Evolutionary conservation across 1,140 invertebrate genomes (phyloP), one percentile per base, ranked within the genome.

Genomic region (Leptinotarsa defecta): DNA sequence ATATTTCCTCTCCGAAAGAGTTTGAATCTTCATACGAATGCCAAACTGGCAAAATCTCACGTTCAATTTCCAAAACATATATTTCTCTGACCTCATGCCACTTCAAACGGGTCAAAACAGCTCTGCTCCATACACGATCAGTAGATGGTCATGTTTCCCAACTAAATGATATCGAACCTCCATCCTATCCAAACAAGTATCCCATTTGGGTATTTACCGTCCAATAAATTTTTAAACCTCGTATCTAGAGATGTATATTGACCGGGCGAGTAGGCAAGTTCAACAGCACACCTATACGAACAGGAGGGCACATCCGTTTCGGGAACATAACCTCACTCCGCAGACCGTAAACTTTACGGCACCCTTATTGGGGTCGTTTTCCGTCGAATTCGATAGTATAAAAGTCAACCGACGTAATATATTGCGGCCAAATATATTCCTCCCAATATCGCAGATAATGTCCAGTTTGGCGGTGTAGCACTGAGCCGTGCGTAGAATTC

Each of bases 341-440:
- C 76, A 77, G 76, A 74, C 74, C 76, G 73, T 77, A 77, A 77
- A 77, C 15, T 77, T 74, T 74, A 74, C 72, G 69, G 73, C 76
- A 77, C 76, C 70, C 76, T 77, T 77, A 77, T 77, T 77, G 76
- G 64, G 76, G 65, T 62, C 73, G 69, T 77, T 77, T 74, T 74
- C 76, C 73, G 65, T 74, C 76, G 73, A 72, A 77, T 77, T 63
- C 76, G 73, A 77, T 77, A 77, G 68, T 74, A 77, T 77, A 77
- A 77, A 77, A 77, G 76, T 77, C 76, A 77, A 77, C 73, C 43
- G 65, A 65, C 68, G 67, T 74, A 74, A 77, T 77, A 77, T 77
- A 77, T 77, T 74, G 70, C 27, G 64, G 61, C 49, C 19, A 72
- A 74, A 74, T 77, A 69, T 74, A 77, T 77, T 70, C 72, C 72